Evolutionary conservation across 2,888 invertebrate species (phyloP), one percentile per base, ranked within the genome.

Genomic region (Temnothorax ravouxi): DNA sequence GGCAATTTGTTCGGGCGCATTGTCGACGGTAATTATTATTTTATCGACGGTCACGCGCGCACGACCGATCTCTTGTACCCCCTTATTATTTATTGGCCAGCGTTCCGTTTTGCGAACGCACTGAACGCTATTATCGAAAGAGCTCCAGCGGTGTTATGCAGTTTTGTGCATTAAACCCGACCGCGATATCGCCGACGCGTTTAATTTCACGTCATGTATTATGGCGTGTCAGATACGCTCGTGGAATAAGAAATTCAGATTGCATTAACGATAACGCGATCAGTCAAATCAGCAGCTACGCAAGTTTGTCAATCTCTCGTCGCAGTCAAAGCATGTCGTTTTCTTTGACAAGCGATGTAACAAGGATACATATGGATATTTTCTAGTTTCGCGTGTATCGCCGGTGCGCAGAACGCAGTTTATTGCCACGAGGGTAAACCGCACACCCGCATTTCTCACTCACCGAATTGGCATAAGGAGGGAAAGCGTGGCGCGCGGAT

Each of bases 21-120:
- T 92, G 91, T 93, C 91, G 88, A 87, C 67, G 90, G 89, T 93
- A 92, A 93, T 94, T 93, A 93, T 93, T 92, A 93, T 94, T 93
- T 92, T 91, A 93, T 93, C 93, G 92, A 91, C 89, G 90, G 89
- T 89, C 88, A 86, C 88, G 88, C 87, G 88, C 89, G 76, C 79
- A 34, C 83, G 64, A 67, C 84, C 88, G 84, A 87, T 89, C 88
- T 85, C 88, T 83, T 86, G 81, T 86, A 56, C 77, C 74, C 83
- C 69, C 85, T 88, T 90, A 90, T 90, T 90, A 90, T 90, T 90
- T 90, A 90, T 90, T 84, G 87, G 85, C 76, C 67, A 72, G 69
- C 71, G 71, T 77, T 82, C 86, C 89, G 87, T 87, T 89, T 85
- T 56, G 56, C 76, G 21, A 44, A 62, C 75, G 81, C 62, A 64